Evolutionary conservation across 2,888 invertebrate species (phyloP).

Genomic region (Plagiodera versicolora): DNA sequence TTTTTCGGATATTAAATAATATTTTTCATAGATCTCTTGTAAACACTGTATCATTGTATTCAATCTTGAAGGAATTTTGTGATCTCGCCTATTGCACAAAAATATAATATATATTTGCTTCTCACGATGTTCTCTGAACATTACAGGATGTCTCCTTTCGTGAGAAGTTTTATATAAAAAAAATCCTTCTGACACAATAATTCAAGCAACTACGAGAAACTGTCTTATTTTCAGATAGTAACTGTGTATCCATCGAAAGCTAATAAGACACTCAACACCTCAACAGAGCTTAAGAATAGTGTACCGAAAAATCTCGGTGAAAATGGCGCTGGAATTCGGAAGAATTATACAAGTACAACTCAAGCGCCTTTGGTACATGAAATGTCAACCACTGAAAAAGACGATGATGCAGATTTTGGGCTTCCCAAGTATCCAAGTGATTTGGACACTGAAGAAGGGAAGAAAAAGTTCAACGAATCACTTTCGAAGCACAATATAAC

Average conservation of each 20-base stretch:
- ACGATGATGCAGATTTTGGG: slow-evolving; percentile 42
- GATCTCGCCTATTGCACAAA: too few relatives aligned
- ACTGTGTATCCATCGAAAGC: slow-evolving; percentile 5
- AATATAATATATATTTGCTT: too few relatives aligned
- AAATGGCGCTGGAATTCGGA: slow-evolving; percentile 57
- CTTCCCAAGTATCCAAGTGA: slow-evolving; percentile 46
- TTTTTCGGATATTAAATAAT: too few relatives aligned
- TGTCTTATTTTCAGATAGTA: slow-evolving; percentile 10
- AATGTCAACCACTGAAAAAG: slow-evolving; percentile 20
- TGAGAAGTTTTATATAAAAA: too few relatives aligned
- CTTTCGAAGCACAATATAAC: slow-evolving; percentile 57
- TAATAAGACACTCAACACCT: neutral
- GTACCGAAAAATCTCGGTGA: slow-evolving; percentile 51
- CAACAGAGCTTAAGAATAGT: neutral
- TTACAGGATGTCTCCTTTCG: too few relatives aligned
- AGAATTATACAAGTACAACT: slow-evolving; percentile 31
- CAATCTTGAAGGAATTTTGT: too few relatives aligned
- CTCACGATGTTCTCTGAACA: too few relatives aligned
- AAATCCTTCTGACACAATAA: too few relatives aligned
- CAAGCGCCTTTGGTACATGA: slow-evolving; percentile 19
- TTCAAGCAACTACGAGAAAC: too few relatives aligned
- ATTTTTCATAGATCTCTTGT: too few relatives aligned
- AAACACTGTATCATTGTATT: too few relatives aligned
- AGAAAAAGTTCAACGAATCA: slow-evolving; percentile 49
- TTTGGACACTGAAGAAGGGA: slow-evolving; percentile 44